Evolutionary conservation across 2,888 invertebrate genomes (phyloP).

Genomic region (Coelinius sp.): DNA sequence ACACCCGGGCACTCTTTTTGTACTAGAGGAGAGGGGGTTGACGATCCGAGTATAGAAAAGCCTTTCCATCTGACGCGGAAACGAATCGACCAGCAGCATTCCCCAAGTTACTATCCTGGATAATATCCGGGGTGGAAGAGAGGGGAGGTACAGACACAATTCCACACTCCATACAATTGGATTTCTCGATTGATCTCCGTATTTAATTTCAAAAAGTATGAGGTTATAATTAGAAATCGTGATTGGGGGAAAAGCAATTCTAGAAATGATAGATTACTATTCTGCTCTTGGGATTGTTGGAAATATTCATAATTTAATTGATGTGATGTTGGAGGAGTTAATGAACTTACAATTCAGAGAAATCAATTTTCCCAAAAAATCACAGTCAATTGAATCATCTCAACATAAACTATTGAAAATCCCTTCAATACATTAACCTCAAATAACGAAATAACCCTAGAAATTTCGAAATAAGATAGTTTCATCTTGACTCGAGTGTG

Average conservation of each 20-base stretch:
- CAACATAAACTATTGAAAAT: neutral
- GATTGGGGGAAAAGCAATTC: neutral
- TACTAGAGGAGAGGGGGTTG: neutral
- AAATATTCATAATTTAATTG: too few relatives aligned
- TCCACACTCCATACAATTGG: slow-evolving; percentile 24
- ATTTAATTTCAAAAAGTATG: slow-evolving; percentile 26
- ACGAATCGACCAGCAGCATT: slow-evolving; percentile 24
- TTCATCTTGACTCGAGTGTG: neutral
- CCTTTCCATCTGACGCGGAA: slow-evolving; percentile 27
- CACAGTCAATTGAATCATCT: neutral
- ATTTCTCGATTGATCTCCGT: slow-evolving; percentile 29
- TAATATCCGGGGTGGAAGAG: slow-evolving; percentile 35
- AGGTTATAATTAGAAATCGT: neutral
- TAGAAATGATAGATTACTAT: neutral
- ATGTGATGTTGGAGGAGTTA: too few relatives aligned
- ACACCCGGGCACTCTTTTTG: slow-evolving; percentile 16
- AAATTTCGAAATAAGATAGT: neutral
- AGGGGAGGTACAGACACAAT: slow-evolving; percentile 5
- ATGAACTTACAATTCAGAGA: too few relatives aligned
- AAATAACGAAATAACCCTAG: neutral
- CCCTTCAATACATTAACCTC: too few relatives aligned
- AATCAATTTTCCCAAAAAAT: neutral
- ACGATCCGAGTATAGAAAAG: slow-evolving; percentile 10
- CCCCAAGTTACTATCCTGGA: slow-evolving; percentile 29
- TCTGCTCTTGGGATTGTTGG: neutral